Evolutionary conservation across 2,888 invertebrate species (phyloP), one percentile per base, ranked within the genome.

Genomic region (Meteorus cinctellus): DNA sequence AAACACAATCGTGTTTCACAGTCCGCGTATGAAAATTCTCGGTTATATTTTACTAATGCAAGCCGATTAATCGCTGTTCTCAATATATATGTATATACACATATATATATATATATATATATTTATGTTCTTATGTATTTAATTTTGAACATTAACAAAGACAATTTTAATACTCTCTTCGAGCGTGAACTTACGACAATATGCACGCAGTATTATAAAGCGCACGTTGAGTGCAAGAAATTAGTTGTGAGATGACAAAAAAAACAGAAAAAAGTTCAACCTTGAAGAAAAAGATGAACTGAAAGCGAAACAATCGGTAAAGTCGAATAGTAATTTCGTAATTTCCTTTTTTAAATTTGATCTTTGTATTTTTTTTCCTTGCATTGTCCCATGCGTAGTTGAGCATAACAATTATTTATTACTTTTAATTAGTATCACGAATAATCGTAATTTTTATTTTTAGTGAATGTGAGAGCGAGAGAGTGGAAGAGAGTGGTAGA

Each of bases 321-420:
- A 45, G 12, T 29, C 41, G 19, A 55, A 8, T 31, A 63, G 31
- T 27, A 12, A 63, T 6, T 41, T 63, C 12, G 24, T 29, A 73
- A 66, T 62, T 48, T 29, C n/a, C 31, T 55, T 60, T 62, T 24
- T 59, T 16, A 24, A 27, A 72, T 69, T 16, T 16, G 3, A 55
- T 31, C 29, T 69, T 51, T 69, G 45, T 45, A 45, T 63, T 62
- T 41, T 63, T 63, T 48, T 62, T 62, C 36, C 24, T 36, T 76
- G 75, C 60, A 73, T 77, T 71, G 75, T 79, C 78, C 67, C 41
- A 77, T 45, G 74, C 72, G 69, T 78, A 77, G 79, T 81, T 75
- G 79, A 75, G 72, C 78, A 48, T 74, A 79, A 41, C 8, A 41
- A 74, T 79, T 80, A 77, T 84, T 85, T 85, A 85, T 85, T 86